phyloP scores from a whole-genome alignment of 2,797 vertebrate species.

The Florisuga fusca region DNA sequence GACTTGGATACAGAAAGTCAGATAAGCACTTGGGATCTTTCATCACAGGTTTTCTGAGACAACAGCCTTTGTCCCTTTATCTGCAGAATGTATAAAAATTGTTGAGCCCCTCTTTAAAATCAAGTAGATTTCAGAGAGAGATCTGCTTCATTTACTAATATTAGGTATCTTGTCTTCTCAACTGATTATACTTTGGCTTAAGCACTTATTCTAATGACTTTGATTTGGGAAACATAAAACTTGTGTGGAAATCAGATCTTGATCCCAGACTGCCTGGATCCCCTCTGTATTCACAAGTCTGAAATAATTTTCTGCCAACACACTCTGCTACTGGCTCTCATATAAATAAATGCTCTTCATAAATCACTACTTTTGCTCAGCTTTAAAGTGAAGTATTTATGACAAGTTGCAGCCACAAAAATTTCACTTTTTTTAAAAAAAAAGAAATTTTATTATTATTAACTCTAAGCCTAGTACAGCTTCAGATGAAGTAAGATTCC shows the following conservation, averaged over 20 bases:
- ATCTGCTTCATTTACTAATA: not conserved
- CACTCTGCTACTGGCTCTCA: not conserved
- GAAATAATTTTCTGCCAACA: not conserved
- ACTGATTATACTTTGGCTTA: not conserved
- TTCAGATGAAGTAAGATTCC: not conserved
- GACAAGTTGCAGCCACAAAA: not conserved
- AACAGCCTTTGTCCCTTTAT: not conserved
- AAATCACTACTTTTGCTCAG: not conserved
- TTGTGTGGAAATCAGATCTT: not conserved
- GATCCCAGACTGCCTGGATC: not conserved
- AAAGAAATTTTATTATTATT: not conserved
- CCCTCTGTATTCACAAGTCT: not conserved
- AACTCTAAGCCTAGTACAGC: not conserved
- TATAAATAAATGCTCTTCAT: not conserved
- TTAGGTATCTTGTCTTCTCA: not conserved
- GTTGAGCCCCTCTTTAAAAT: not conserved
- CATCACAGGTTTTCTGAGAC: not conserved
- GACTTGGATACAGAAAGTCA: accelerated
- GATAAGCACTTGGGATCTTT: not conserved
- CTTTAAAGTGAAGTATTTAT: not conserved
- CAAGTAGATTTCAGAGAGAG: not conserved
- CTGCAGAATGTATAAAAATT: not conserved
- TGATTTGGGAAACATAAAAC: not conserved
- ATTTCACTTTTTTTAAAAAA: not conserved
- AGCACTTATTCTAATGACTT: not conserved